Evolutionary conservation across 2,797 vertebrate genomes (phyloP), one percentile per base, ranked within the genome.

Genomic region (Epinephelus coioides): DNA sequence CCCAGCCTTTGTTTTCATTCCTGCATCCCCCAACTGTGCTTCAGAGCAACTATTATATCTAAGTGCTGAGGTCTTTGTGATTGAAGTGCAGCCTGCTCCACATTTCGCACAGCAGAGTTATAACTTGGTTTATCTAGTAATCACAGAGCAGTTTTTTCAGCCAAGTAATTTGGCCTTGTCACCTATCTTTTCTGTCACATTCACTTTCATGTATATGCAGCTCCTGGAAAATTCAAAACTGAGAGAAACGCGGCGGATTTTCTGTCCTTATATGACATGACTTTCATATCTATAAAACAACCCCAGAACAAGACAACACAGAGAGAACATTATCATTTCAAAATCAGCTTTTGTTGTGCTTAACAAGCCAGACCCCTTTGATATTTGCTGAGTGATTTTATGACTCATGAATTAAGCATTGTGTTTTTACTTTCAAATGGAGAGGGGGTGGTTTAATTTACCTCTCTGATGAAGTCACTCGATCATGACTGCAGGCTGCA

Each of bases 391-490:
- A 79, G 49, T 60, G 51, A 54, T 53, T 54, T 47, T 66, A 55
- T 75, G 40, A 72, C 53, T 60, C 43, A 56, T 74, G 40, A 44
- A 17, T 66, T 25, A 50, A 34, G 18, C 14, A 53, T n/a, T 47
- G 15, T 21, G 46, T 59, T 67, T 70, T 71, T 27, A 43, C 67
- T 71, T 68, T 73, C 25, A 76, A 65, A 76, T 23, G 4, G 62
- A 49, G 47, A 9, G 49, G 23, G 19, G 50, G 49, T 40, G 51
- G 59, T 71, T 74, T 75, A 43, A 68, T 72, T 68, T 44, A 60
- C 21, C 40, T 30, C 50, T 69, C 18, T 17, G 17, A 30, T 68
- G 25, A 73, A 56, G 50, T 40, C 50, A 43, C 74, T 63, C 60
- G 27, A 3, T 12, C 17, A 18, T 2, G 1, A 46, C 81, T 78